These are phyloP conservation scores for Drosophila neutralis DNA, from an alignment of 2,888 invertebrate species.

Conservation along the genomic window DNA sequence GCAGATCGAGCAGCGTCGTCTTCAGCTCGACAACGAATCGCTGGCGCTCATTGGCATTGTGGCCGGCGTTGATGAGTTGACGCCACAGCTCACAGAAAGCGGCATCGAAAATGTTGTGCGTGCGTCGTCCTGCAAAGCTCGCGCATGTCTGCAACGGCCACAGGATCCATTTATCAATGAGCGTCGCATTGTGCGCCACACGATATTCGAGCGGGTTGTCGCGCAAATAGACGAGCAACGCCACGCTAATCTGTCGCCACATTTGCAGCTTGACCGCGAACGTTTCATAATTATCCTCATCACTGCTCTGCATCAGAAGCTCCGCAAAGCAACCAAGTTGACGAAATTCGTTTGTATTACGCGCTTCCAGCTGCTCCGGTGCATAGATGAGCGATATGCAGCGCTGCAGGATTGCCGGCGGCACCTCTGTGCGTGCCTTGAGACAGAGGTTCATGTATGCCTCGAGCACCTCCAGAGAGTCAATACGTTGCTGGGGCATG, in stretches of 20 bases:
- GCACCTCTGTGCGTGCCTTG: conserved; percentile 63
- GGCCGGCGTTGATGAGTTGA: conserved; percentile 68
- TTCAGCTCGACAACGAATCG: conserved; percentile 61
- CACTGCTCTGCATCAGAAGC: conserved; percentile 63
- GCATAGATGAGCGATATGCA: conserved; percentile 66
- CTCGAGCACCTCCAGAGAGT: conserved; percentile 51
- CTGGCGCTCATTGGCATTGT: conserved; percentile 69
- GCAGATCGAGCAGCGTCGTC: conserved; percentile 54
- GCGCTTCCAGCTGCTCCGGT: conserved; percentile 49
- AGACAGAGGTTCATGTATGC: conserved; percentile 66
- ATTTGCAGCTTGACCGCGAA: conserved; percentile 74
- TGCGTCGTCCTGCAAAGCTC: conserved; percentile 67
- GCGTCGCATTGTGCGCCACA: conserved; percentile 59
- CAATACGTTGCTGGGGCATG: background rate
- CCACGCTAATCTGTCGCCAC: conserved; percentile 77
- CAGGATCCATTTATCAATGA: conserved; percentile 79
- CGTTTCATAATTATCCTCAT: conserved; percentile 74
- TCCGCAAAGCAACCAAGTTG: conserved; percentile 62
- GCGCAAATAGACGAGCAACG: conserved; percentile 66
- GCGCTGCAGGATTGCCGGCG: conserved; percentile 69
- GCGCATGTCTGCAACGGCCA: conserved; percentile 80
- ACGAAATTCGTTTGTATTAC: conserved; percentile 59
- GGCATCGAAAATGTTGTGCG: conserved; percentile 58
- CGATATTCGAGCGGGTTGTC: conserved; percentile 70
- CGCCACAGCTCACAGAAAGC: conserved; percentile 77